phyloP scores from a whole-genome alignment of 2,797 vertebrate species.

The Heteromormyrus szaboi region DNA sequence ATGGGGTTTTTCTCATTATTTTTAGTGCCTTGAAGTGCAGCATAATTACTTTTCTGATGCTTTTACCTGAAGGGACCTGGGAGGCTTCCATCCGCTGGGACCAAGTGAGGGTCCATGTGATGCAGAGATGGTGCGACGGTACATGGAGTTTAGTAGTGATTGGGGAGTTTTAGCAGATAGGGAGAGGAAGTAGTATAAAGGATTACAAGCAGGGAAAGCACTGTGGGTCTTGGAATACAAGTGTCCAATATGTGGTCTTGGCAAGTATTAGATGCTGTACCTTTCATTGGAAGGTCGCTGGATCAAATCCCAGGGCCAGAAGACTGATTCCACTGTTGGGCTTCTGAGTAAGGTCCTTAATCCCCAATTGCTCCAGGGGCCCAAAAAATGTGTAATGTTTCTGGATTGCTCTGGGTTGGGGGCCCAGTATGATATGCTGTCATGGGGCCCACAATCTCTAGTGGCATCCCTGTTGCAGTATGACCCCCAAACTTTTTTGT shows the following conservation, averaged over 20 bases:
- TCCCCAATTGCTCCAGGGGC: background rate
- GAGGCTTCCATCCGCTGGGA: background rate
- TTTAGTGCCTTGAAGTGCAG: background rate
- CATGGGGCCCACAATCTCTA: background rate
- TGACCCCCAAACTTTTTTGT: background rate
- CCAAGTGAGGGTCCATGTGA: background rate
- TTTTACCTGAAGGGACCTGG: conserved; percentile 2
- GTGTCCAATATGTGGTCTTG: background rate
- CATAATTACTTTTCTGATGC: conserved; percentile 4
- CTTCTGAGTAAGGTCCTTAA: background rate
- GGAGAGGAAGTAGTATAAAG: background rate
- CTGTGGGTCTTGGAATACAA: background rate
- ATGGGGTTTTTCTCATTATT: conserved; percentile 5
- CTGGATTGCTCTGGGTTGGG: background rate
- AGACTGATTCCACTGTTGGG: background rate
- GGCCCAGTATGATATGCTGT: background rate
- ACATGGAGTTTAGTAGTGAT: background rate
- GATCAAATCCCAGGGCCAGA: background rate
- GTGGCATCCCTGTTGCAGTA: background rate
- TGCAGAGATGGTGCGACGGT: background rate
- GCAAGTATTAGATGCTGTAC: background rate
- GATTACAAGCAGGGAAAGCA: background rate
- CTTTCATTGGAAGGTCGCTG: background rate
- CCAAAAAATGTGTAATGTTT: background rate
- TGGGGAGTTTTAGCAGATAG: background rate